These are phyloP conservation scores for Helicoverpa zea DNA, from an alignment of 1,140 invertebrate species.

Conservation along the genomic window DNA sequence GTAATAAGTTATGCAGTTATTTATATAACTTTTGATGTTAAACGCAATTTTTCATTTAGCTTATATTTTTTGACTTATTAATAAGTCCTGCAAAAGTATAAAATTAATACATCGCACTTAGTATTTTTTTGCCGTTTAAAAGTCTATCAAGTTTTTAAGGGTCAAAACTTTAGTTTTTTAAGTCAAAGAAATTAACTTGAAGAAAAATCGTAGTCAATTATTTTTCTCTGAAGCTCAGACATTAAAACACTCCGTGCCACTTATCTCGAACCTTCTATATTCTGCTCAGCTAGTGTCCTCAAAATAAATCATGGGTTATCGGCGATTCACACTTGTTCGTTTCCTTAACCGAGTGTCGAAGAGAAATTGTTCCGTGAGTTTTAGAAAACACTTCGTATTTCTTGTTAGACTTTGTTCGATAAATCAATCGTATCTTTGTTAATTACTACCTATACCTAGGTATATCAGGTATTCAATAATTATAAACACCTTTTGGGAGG, in stretches of 20 bases:
- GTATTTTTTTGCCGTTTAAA: no score
- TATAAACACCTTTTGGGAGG: no score
- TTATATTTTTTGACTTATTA: no score
- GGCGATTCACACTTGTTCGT: conserved; percentile 18
- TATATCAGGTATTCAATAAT: no score
- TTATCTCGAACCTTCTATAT: background rate
- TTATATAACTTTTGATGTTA: background rate
- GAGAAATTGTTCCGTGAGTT: background rate
- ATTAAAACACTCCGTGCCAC: background rate
- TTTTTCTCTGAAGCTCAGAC: background rate
- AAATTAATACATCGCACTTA: no score
- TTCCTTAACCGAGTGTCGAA: background rate
- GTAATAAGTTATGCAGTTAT: background rate
- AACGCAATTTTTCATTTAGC: no score
- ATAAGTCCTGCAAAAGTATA: no score
- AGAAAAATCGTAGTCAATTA: background rate
- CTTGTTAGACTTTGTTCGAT: background rate
- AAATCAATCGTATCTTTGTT: no score
- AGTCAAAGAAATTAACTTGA: background rate
- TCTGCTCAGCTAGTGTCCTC: background rate
- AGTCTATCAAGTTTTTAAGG: no score
- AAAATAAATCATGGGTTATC: conserved; percentile 35
- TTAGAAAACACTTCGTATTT: background rate
- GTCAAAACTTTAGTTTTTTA: background rate
- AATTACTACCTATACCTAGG: no score